Conservation (phyloP, 2,888 invertebrate genomes). For the Exocentrus adspersus region DNA sequence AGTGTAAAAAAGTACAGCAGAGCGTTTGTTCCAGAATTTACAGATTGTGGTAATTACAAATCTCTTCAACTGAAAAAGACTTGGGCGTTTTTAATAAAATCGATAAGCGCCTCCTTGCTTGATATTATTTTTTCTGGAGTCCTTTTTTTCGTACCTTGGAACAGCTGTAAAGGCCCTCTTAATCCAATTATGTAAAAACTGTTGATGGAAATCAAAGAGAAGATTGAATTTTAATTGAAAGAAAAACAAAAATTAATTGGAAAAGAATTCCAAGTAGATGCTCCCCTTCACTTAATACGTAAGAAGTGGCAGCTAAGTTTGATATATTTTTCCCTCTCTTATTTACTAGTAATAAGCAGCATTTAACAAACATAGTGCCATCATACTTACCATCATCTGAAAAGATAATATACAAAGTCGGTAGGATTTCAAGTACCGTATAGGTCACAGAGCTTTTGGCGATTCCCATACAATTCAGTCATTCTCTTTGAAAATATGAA, state of each 20-base stretch:
- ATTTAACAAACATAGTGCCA: constrained; percentile 17
- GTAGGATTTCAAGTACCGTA: neutral
- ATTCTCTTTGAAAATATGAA: constrained; percentile 20
- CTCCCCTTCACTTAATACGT: constrained; percentile 5
- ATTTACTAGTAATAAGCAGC: constrained; percentile 16
- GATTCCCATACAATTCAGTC: neutral
- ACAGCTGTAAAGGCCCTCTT: constrained; percentile 23
- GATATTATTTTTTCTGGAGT: constrained; percentile 6
- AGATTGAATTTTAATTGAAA: constrained; percentile 40
- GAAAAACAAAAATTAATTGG: constrained; percentile 31
- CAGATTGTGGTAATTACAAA: neutral
- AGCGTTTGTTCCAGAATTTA: neutral
- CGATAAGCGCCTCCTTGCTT: neutral
- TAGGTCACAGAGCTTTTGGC: constrained; percentile 1
- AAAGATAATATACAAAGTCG: neutral
- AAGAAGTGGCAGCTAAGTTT: constrained; percentile 12
- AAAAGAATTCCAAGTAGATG: constrained; percentile 18
- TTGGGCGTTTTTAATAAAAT: constrained; percentile 7
- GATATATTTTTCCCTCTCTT: constrained; percentile 12
- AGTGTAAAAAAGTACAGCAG: constrained; percentile 38
- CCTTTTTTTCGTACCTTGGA: constrained; percentile 14
- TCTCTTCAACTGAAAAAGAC: neutral
- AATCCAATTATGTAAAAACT: constrained; percentile 40
- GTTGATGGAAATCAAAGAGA: constrained; percentile 35
- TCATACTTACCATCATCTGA: constrained; percentile 11